Base-by-base conservation (phyloP, 1,140 invertebrate genomes). In the Batillaria attramentaria region DNA sequence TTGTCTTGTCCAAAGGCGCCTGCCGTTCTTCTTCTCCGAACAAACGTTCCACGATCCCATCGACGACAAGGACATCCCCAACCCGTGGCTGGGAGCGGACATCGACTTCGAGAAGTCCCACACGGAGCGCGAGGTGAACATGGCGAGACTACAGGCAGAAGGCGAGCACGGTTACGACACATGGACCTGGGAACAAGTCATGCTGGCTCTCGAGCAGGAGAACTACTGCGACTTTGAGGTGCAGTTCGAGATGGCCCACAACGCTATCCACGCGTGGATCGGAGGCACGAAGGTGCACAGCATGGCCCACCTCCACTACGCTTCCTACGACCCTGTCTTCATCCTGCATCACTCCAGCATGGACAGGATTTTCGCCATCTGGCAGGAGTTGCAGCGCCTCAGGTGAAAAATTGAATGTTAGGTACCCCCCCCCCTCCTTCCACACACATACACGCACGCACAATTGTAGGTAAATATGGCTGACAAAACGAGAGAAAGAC, bases 211-310 rank as follows among this genome's bases (percentile, higher is more conserved):
- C 18, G 83, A 84, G 57, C 83, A 84, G 60, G 79, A 80, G 54
- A 46, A 84, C 50, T 84, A 82, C 76, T 84, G 83, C 39, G 76
- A 84, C 43, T 84, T 84, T 66, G 81, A 82, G 57, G 74, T 78
- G 20, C 83, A 84, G 77, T 81, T 84, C 35, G 83, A 84, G 77
- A 75, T 84, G 8, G 68, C 77, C 31, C 80, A 82, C 72, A 81
- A 84, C 35, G 80, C 77, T n/a, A 78, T 84, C n/a, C 80, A 82
- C 42, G 41, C 76, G 20, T 84, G 83, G 83, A 24, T 84, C 33
- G 83, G 83, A 20, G 80, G 83, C 42, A 69, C 10, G 41, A 54
- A 79, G 24, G 50, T 31, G 33, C 68, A 80, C 79, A 80, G 78
- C 60, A 73, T 84, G 62, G 78, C 42, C 13, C 83, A 84, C 62